These are phyloP conservation scores for Augiades crinisus DNA, from an alignment of 2,888 invertebrate species.

Conservation along the genomic window DNA sequence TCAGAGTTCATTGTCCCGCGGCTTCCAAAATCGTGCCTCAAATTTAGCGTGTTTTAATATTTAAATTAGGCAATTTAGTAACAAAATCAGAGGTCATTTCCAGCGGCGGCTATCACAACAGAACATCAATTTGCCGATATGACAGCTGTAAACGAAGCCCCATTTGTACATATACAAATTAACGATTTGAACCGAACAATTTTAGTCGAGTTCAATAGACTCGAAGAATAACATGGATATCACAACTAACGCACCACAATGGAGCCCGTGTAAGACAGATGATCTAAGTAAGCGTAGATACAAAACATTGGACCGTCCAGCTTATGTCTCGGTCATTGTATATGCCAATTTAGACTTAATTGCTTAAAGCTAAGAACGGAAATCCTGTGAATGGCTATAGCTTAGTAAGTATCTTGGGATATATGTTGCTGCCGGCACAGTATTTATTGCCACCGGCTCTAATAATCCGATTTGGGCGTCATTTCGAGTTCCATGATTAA, in stretches of 20 bases:
- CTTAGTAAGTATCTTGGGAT: neutral
- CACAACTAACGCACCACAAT: slow-evolving; percentile 38
- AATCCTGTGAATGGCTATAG: slow-evolving; percentile 4
- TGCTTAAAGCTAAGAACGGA: neutral
- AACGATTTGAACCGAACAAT: slow-evolving; percentile 26
- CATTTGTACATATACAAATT: slow-evolving; percentile 24
- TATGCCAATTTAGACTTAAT: slow-evolving; percentile 25
- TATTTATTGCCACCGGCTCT: slow-evolving; percentile 48
- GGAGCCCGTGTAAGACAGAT: slow-evolving; percentile 44
- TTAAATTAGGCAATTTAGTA: slow-evolving; percentile 10
- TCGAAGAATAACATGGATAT: slow-evolving; percentile 37
- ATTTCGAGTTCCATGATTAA: slow-evolving; percentile 53
- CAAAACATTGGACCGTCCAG: slow-evolving; percentile 27
- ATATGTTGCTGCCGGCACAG: slow-evolving; percentile 26
- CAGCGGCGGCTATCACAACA: neutral
- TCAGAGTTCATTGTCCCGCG: slow-evolving; percentile 3
- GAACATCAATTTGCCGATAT: slow-evolving; percentile 26
- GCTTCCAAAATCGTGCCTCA: slow-evolving; percentile 4
- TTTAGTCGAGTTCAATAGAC: slow-evolving; percentile 36
- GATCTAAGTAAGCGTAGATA: slow-evolving; percentile 37
- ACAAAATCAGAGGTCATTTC: neutral
- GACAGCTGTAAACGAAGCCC: slow-evolving; percentile 1
- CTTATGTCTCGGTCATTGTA: slow-evolving; percentile 6
- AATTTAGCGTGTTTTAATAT: slow-evolving; percentile 4
- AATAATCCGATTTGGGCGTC: slow-evolving; percentile 56